Percentiles rank a stretch among this genome's conserved stretches.
phyloP scores from a whole-genome alignment of 2,797 vertebrate genomes.

The Neosalanx taihuensis region DNA sequence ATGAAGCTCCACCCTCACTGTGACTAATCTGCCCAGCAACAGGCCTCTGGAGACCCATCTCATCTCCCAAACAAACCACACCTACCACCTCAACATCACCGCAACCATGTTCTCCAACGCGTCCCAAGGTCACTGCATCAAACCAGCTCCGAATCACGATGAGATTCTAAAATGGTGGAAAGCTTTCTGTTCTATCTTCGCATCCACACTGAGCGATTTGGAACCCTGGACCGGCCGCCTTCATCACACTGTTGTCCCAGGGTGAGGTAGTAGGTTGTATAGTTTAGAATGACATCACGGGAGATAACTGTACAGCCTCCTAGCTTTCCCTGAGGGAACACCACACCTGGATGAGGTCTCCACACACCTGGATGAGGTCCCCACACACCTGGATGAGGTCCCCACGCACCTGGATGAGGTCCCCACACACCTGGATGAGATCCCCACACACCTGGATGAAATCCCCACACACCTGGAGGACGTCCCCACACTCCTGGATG shows the following conservation, averaged over 20 bases:
- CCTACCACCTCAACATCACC: not conserved
- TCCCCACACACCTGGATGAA: no score
- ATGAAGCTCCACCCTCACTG: not conserved
- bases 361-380: no score
- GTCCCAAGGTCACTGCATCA: not conserved
- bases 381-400: no score
- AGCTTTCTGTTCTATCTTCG: not conserved
- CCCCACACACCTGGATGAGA: no score
- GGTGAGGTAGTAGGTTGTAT: slow-evolving; percentile 99
- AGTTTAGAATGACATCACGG: slow-evolving; percentile 98
- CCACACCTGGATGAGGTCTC: slow-evolving; percentile 53
- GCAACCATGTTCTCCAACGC: not conserved
- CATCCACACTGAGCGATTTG: not conserved
- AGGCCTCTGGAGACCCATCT: not conserved
- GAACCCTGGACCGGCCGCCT: not conserved
- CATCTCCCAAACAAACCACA: not conserved
- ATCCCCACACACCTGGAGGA: no score
- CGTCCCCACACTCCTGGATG: no score
- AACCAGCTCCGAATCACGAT: not conserved
- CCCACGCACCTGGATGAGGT: slow-evolving; percentile 47
- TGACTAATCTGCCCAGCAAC: not conserved
- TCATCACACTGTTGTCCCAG: slow-evolving; percentile 77
- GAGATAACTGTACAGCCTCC: slow-evolving; percentile 99
- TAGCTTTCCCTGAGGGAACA: slow-evolving; percentile 98
- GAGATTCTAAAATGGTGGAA: no score